Conservation (phyloP, 2,888 invertebrate genomes). For the Acanthococcus lagerstroemiae region DNA sequence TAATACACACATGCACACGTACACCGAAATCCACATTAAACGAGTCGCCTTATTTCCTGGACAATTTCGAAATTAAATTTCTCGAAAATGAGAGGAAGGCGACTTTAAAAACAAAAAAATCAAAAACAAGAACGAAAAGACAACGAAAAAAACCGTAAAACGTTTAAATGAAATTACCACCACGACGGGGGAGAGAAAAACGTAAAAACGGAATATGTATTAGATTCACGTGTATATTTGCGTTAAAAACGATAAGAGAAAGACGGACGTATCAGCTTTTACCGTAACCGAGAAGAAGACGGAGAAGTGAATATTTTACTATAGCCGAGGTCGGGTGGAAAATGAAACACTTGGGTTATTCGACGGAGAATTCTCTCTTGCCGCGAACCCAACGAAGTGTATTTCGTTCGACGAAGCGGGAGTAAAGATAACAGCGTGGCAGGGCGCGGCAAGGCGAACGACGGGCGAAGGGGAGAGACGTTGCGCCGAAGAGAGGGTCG, state of each 20-base stretch:
- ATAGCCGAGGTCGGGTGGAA: constrained; percentile 24
- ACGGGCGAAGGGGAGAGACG: not conserved
- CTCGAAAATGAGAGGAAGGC: too few species aligned
- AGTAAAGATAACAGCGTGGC: not conserved
- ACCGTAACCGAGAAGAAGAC: constrained; percentile 11
- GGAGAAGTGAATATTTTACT: constrained; percentile 11
- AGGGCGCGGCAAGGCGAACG: not conserved
- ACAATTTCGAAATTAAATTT: too few species aligned
- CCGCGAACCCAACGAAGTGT: not conserved
- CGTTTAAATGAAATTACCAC: too few species aligned
- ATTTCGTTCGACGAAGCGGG: constrained; percentile 1
- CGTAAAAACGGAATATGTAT: not conserved
- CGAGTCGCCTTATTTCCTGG: too few species aligned
- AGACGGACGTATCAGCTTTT: constrained; percentile 13
- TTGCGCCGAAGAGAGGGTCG: not conserved
- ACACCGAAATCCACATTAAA: too few species aligned
- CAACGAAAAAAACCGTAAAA: too few species aligned
- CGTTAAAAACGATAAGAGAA: constrained; percentile 19
- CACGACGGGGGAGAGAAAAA: constrained; percentile 10
- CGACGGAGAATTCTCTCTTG: not conserved
- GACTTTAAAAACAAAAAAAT: not conserved
- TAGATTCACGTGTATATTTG: constrained; percentile 25
- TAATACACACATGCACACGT: too few species aligned
- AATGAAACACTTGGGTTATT: not conserved
- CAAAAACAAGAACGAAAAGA: not conserved